Base-by-base conservation (phyloP, 1,140 invertebrate genomes). In the Heliconius hermathena region DNA sequence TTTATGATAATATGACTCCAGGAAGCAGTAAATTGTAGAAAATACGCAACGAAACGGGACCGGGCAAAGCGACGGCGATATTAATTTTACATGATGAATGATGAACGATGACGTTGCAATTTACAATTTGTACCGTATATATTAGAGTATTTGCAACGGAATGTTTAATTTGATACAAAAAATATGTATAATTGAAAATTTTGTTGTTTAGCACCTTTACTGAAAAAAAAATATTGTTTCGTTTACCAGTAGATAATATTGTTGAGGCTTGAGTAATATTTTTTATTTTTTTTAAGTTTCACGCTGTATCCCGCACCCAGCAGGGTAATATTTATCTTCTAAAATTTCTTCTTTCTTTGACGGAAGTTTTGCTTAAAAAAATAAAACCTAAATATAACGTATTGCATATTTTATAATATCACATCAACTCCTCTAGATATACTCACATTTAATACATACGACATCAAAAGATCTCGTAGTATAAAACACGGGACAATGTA, bases 11-110 rank as follows among this genome's bases (percentile, higher is more conserved):
- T 89, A 90, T 87, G 86, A 89, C 86, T 76, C 52, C 46, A 66
- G 81, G 77, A 81, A 77, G 88, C 88, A 86, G 90, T 90, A 90
- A 92, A 92, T 92, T 87, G 87, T 83, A 89, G 84, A 88, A 89
- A 88, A 83, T 84, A 83, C 86, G 88, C 80, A 84, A 84, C 87
- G 85, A 86, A 87, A 87, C 87, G 85, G 72, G 85, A 78, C 81
- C 81, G 80, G 84, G 84, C 83, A 84, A 85, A 87, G 85, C 85
- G 84, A 85, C 85, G 84, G 83, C 83, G 85, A 88, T 90, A 92
- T 94, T 94, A 94, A 94, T 94, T 90, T 91, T 87, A 84, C 76
- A 88, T 94, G 91, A 94, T 93, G 91, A 90, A 94, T 90, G 92
- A 93, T 92, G 91, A 91, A 84, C 83, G 89, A 91, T 93, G 89